Percentiles rank a stretch among this genome's conserved stretches.
Conservation (phyloP, 2,888 invertebrate genomes). For the Agriopis marginaria region DNA sequence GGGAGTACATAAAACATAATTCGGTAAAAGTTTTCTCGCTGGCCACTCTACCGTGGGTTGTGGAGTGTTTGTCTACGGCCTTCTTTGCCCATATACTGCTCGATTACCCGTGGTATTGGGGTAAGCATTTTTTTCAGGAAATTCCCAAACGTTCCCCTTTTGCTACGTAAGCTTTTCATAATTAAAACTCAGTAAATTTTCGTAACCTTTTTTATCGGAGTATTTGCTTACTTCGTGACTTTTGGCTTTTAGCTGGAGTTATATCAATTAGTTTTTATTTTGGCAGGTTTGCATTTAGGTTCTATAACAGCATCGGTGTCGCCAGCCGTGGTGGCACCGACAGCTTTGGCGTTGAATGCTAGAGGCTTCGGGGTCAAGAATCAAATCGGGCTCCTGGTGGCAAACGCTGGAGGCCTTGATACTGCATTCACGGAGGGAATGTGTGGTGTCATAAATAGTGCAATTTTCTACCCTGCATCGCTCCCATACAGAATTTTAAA, state of each 20-base stretch:
- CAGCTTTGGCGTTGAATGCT: slow-evolving; percentile 91
- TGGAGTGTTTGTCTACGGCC: slow-evolving; percentile 78
- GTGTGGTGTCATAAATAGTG: slow-evolving; percentile 95
- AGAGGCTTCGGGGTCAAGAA: slow-evolving; percentile 95
- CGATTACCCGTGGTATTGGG: slow-evolving; percentile 83
- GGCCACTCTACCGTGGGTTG: slow-evolving; percentile 80
- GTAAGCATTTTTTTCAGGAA: slow-evolving; percentile 61
- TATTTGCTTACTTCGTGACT: slow-evolving; percentile 21
- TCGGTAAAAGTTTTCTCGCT: slow-evolving; percentile 80
- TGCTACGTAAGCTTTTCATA: slow-evolving; percentile 29
- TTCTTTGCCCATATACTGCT: slow-evolving; percentile 76
- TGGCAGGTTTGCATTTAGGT: slow-evolving; percentile 90
- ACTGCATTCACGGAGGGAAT: slow-evolving; percentile 97
- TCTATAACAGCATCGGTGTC: slow-evolving; percentile 96
- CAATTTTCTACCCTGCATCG: slow-evolving; percentile 92
- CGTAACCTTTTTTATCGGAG: slow-evolving; percentile 24
- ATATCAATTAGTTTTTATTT: slow-evolving; percentile 15
- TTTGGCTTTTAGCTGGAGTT: slow-evolving; percentile 6
- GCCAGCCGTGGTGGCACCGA: slow-evolving; percentile 98
- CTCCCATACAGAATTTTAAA: slow-evolving; percentile 83
- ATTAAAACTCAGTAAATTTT: slow-evolving; percentile 31
- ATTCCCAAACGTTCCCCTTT: slow-evolving; percentile 20
- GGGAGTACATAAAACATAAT: slow-evolving; percentile 82
- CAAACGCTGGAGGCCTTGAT: slow-evolving; percentile 97
- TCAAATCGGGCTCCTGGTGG: slow-evolving; percentile 96